Evolutionary conservation across 2,888 invertebrate species (phyloP), one percentile per base, ranked within the genome.

Genomic region (Blastobasis lacticolella): DNA sequence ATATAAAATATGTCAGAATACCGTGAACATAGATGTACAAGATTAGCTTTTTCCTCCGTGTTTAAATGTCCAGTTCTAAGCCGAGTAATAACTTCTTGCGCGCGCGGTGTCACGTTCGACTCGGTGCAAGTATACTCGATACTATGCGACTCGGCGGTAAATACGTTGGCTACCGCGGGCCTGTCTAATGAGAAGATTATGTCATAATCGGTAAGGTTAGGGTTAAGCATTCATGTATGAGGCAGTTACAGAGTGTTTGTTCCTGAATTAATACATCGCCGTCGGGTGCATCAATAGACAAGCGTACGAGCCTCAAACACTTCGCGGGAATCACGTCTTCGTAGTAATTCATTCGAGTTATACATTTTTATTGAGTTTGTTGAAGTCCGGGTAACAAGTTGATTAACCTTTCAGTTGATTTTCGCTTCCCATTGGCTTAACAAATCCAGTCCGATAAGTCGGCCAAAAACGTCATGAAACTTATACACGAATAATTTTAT

Each of bases 361-460:
- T 54, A 56, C 49, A 49, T 46, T 9, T 46, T 45, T 43, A 55
- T 41, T 10, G 57, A 56, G 42, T 49, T 54, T 40, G 48, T 50
- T 4, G 61, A 43, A n/a, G 45, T 45, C 10, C 45, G 49, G 0
- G 63, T 63, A 6, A 51, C 38, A 36, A 61, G 41, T 0, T 41
- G 1, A 7, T 51, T 55, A 44, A 57, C 51, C 47, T 61, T 61
- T 5, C 58, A 43, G 42, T 63, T 56, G 8, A 63, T 63, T 1
- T 56, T 57, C 4, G 60, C 44, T 48, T 53, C 54, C 50, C 53
- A 61, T 45, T 56, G 58, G 6, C 56, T 49, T 40, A 63, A 54
- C 48, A 66, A 41, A 45, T 62, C 63, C 7, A 51, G 46, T 0
- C 62, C 63, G 38, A 63, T 55, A 0, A 63, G 38, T 0, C 59